Evolutionary conservation across 2,797 vertebrate species (phyloP), one percentile per base, ranked within the genome.

Genomic region (Menidia menidia): DNA sequence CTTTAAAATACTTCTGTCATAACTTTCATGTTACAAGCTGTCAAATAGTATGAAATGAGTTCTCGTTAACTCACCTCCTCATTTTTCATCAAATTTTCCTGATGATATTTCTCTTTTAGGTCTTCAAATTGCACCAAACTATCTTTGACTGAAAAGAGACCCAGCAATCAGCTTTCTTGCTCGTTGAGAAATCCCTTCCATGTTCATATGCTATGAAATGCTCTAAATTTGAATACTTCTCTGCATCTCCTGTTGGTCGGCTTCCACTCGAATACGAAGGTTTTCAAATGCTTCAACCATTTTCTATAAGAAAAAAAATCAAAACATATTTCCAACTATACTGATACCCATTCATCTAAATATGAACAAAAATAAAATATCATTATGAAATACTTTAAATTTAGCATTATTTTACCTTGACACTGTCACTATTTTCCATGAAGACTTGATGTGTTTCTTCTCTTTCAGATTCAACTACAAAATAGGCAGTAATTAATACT

Each of bases 391-490:
- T 13, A 47, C 10, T 18, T 18, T 39, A 25, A 0, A 65, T 56
- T 15, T 48, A 6, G 15, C 14, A 6, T 25, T 42, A 5, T 48
- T 78, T 79, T 87, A 95, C 97, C 95, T 98, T 95, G 80, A 96
- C 64, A 12, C 75, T 94, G 70, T 89, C 93, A 78, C 82, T 92
- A 82, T 96, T 95, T 78, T 97, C 94, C 80, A 92, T 35, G 13
- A 96, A 94, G n/a, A 95, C 78, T 39, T 93, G 91, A 57, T 94
- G 95, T 42, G 96, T 96, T 94, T 97, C 96, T 88, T 98, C 96
- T 88, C 94, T 94, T 91, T 98, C 97, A 58, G 90, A 90, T 89
- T 98, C 96, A 96, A 95, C 98, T 99, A 73, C 11, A 84, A 88
- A 10, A 43, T 19, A 25, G 1, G 18, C 31, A 65, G 31, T 4